phyloP scores from a whole-genome alignment of 2,797 vertebrate species.

The Basileuterus tristriatus region DNA sequence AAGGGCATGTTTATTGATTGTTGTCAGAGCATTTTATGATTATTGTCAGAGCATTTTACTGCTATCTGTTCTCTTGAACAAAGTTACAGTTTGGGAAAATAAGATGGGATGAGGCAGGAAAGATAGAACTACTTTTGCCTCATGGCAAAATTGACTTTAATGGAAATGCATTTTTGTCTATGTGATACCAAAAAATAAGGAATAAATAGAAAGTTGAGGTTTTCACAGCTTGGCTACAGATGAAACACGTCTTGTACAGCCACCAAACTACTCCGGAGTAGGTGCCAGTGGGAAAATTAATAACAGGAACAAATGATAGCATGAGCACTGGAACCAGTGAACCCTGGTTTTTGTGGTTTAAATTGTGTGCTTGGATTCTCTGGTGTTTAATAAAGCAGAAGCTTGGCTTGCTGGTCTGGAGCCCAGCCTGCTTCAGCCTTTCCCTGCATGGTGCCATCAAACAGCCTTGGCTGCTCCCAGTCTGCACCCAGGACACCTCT shows the following conservation, averaged over 20 bases:
- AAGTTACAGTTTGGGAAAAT: slow-evolving; percentile 27
- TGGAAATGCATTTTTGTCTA: slow-evolving; percentile 29
- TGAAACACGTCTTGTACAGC: slow-evolving; percentile 15
- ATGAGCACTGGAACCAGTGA: neutral
- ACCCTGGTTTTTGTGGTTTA: neutral
- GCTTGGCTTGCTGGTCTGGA: neutral
- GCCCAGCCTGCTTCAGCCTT: neutral
- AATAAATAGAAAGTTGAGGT: slow-evolving; percentile 7
- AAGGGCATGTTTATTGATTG: neutral
- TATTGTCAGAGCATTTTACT: neutral
- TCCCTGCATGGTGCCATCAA: neutral
- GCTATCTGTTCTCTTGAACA: neutral
- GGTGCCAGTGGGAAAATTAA: slow-evolving; percentile 48
- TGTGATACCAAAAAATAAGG: neutral
- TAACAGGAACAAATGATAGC: slow-evolving; percentile 28
- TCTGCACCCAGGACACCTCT: neutral
- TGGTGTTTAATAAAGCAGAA: slow-evolving; percentile 26
- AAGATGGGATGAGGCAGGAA: neutral
- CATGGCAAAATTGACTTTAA: neutral
- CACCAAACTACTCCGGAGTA: neutral
- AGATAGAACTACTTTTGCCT: slow-evolving; percentile 11
- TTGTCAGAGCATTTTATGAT: neutral
- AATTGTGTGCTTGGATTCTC: slow-evolving; percentile 11
- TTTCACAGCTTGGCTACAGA: slow-evolving; percentile 4
- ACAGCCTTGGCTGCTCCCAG: neutral